These are phyloP conservation scores for Temnothorax curvispinosus DNA, from an alignment of 1,140 invertebrate genomes.

Conservation along the genomic window DNA sequence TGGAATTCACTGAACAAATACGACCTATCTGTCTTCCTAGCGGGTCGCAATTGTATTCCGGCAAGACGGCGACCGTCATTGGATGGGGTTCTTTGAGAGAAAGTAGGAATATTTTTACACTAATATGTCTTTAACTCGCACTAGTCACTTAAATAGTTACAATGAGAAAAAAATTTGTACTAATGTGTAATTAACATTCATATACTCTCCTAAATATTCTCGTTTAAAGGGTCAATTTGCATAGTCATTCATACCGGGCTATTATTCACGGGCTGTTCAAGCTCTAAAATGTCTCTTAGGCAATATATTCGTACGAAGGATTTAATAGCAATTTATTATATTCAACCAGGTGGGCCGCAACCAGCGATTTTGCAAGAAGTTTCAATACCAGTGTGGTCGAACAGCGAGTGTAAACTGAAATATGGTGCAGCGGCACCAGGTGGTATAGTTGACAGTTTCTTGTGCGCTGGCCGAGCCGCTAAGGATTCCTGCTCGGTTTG, in stretches of 20 bases:
- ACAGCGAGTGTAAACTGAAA: constrained; percentile 91
- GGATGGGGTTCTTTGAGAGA: constrained; percentile 94
- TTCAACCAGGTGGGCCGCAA: constrained; percentile 90
- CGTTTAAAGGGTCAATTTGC: neutral
- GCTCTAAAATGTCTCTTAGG: neutral
- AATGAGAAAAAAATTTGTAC: neutral
- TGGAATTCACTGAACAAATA: constrained; percentile 91
- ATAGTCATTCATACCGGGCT: neutral
- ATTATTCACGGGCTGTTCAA: neutral
- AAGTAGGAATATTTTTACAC: constrained; percentile 86
- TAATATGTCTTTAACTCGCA: neutral
- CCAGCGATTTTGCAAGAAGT: constrained; percentile 93
- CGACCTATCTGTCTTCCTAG: constrained; percentile 93
- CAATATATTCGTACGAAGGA: neutral
- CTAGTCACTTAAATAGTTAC: neutral
- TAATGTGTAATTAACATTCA: constrained; percentile 3
- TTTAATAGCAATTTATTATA: neutral
- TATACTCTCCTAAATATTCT: neutral
- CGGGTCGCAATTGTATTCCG: constrained; percentile 88
- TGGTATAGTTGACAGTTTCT: constrained; percentile 94
- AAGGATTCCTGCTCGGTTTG: constrained; percentile 96
- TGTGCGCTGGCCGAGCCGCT: constrained; percentile 93
- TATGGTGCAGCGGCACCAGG: constrained; percentile 95
- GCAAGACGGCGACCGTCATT: constrained; percentile 91
- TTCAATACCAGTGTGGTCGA: constrained; percentile 93